A percentile compares a stretch with the other conserved stretches of the same genome.
Conservation (phyloP, 2,888 invertebrate genomes). For the Drosophila mercatorum region DNA sequence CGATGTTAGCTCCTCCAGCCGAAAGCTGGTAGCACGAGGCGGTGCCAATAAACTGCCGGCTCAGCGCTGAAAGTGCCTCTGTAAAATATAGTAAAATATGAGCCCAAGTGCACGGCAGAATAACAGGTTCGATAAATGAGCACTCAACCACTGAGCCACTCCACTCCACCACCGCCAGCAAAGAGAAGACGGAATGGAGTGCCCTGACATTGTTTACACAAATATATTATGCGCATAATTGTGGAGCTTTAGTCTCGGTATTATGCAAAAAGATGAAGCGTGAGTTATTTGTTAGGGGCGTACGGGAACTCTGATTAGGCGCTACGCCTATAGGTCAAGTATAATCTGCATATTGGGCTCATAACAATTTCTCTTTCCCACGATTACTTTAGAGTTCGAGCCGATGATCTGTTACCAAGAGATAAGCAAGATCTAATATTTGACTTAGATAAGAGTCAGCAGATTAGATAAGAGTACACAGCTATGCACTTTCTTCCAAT, state of each 20-base stretch:
- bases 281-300: constrained; percentile 62
- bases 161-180: neutral
- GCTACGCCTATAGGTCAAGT: neutral
- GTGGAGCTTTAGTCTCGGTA: constrained; percentile 46
- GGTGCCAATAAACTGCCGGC: constrained; percentile 25
- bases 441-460: neutral
- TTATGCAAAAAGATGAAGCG: constrained; percentile 44
- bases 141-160: constrained; percentile 12
- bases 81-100: constrained; percentile 36
- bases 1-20: constrained; percentile 40
- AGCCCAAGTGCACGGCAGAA: constrained; percentile 47
- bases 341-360: constrained; percentile 49
- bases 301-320: constrained; percentile 45
- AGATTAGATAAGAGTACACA: neutral
- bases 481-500: neutral
- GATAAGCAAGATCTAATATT: constrained; percentile 1
- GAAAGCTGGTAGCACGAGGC: constrained; percentile 15
- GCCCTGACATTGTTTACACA: constrained; percentile 41
- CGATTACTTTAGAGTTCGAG: constrained; percentile 32
- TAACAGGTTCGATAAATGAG: constrained; percentile 66
- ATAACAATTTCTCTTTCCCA: constrained; percentile 53
- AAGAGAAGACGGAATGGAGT: neutral
- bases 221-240: constrained; percentile 74
- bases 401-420: neutral
- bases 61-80: constrained; percentile 53